Evolutionary conservation across 2,888 invertebrate species (phyloP), one percentile per base, ranked within the genome.

Genomic region (Ormyrus thymus): DNA sequence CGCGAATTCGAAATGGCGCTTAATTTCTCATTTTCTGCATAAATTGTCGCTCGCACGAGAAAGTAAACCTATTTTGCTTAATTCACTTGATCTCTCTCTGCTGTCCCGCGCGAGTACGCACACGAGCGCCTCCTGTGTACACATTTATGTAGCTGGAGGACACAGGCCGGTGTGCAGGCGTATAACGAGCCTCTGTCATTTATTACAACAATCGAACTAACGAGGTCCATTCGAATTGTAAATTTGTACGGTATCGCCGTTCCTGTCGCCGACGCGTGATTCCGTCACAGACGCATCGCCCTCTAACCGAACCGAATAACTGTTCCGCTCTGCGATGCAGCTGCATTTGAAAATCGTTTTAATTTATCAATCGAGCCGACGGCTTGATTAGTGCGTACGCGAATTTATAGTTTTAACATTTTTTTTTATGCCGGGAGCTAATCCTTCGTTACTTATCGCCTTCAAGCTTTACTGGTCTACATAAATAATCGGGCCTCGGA

Each of bases 181-280:
- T 50, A 62, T 46, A 62, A 62, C 62, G 62, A 62, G 13, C 50
- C 66, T 51, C 13, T 66, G 53, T 66, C 66, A 66, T 66, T 66
- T 66, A 66, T 66, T 66, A 66, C 66, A 66, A 66, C 66, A 66
- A 66, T 66, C 53, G 66, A 66, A 53, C 66, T 66, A 66, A 66
- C 66, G 66, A 66, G 66, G 66, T 66, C 51, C 51, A 66, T 66
- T 66, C 66, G 66, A 66, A 66, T 66, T 66, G 66, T 66, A 66
- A 66, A 66, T 66, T 66, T 66, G 51, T 66, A 50, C 66, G 10
- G 50, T 66, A 62, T 43, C 46, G 62, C 11, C 29, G 45, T 45
- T 62, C 46, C 62, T 46, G 62, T 46, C 13, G 62, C 62, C 62
- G 5, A 45, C 46, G 62, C 62, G 45, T 62, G 62, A 62, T 62